phyloP scores from a whole-genome alignment of 23 tunicate species.

The Styela plicata region DNA sequence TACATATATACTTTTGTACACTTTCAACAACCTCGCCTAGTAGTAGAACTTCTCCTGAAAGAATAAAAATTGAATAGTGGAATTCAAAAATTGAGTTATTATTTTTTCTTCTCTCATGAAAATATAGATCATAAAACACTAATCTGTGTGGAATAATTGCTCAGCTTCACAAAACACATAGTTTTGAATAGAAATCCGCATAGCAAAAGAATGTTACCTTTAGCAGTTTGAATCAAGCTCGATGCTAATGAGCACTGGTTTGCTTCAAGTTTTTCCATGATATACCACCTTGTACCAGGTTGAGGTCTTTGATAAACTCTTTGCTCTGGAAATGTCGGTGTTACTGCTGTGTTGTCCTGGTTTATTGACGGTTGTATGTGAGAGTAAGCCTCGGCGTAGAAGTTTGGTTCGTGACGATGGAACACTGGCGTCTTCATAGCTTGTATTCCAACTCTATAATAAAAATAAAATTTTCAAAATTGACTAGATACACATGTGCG shows the following conservation, averaged over 20 bases:
- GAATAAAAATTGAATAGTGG: too few relatives aligned
- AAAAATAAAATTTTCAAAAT: background rate
- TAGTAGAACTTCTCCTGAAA: constrained; percentile 67
- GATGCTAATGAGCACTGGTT: constrained; percentile 60
- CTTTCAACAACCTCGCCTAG: constrained; percentile 60
- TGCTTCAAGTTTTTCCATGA: constrained; percentile 48
- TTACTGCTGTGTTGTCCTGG: background rate
- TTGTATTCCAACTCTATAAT: constrained; percentile 52
- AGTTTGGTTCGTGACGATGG: constrained; percentile 30
- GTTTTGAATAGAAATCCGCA: too few relatives aligned
- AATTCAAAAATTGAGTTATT: too few relatives aligned
- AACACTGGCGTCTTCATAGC: constrained; percentile 60
- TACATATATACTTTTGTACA: constrained; percentile 49
- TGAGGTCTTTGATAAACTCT: background rate
- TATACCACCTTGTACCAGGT: constrained; percentile 46
- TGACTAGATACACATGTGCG: background rate
- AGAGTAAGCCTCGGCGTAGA: constrained; percentile 2
- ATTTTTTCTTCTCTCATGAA: background rate
- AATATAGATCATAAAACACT: background rate
- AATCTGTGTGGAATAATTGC: background rate
- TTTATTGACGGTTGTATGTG: background rate
- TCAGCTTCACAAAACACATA: background rate
- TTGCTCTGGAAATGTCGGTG: background rate
- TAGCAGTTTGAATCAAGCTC: constrained; percentile 55
- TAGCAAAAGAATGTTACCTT: constrained; percentile 42